These are phyloP conservation scores for Philypnodon macrostomus DNA, from an alignment of 2,797 vertebrate species.

Conservation along the genomic window DNA sequence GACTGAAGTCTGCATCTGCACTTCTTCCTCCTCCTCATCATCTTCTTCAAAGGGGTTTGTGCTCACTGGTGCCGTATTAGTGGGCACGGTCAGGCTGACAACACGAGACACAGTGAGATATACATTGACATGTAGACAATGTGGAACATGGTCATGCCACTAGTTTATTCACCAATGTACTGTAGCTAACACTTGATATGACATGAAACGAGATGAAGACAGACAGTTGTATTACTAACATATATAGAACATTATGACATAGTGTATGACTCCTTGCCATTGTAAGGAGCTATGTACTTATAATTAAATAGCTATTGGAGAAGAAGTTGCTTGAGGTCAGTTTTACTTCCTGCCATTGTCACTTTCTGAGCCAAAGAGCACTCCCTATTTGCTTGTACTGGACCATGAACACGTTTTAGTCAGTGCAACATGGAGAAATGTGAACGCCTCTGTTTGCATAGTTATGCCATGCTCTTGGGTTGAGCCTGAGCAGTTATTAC, in stretches of 20 bases:
- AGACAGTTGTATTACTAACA: too few species aligned
- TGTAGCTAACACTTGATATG: too few species aligned
- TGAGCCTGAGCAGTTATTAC: constrained; percentile 40
- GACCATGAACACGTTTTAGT: constrained; percentile 9
- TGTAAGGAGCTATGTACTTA: constrained; percentile 7
- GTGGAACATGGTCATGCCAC: neutral
- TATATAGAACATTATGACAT: too few species aligned
- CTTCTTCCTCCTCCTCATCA: constrained; percentile 78
- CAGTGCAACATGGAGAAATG: constrained; percentile 22
- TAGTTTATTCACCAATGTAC: too few species aligned
- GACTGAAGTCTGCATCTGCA: constrained; percentile 67
- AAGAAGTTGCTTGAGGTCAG: constrained; percentile 10
- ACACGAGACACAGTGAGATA: constrained; percentile 83
- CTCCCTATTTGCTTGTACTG: constrained; percentile 25
- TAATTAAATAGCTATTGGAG: neutral
- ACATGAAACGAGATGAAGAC: too few species aligned
- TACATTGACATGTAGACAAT: constrained; percentile 57
- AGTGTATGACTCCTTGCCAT: too few species aligned
- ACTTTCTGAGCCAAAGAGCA: constrained; percentile 21
- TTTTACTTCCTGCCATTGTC: constrained; percentile 22
- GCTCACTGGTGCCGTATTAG: constrained; percentile 83
- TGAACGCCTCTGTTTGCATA: constrained; percentile 56
- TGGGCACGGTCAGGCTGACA: constrained; percentile 86
- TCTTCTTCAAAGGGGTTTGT: constrained; percentile 97
- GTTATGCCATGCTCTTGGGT: constrained; percentile 40